Conservation (phyloP, 2,797 vertebrate genomes). For the Halcyon smyrnensis region DNA sequence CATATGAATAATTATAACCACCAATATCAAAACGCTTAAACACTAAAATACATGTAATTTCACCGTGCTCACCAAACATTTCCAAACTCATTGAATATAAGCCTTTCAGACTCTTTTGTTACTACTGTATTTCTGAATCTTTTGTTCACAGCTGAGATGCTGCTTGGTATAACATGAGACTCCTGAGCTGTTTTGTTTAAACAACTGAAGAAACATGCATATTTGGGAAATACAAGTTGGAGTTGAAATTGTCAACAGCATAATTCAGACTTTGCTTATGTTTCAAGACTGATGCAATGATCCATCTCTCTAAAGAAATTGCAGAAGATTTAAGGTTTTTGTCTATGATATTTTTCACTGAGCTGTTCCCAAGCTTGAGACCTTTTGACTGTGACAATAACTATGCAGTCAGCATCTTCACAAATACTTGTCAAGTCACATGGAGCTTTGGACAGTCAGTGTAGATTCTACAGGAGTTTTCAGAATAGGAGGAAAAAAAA, state of each 20-base stretch:
- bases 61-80: not conserved
- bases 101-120: not conserved
- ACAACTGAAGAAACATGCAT: not conserved
- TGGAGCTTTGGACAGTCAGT: not conserved
- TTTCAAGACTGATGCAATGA: not conserved
- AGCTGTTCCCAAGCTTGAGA: not conserved
- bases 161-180: not conserved
- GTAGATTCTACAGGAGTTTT: not conserved
- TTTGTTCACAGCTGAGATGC: not conserved
- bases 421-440: not conserved
- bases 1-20: not conserved
- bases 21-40: not conserved
- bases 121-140: not conserved
- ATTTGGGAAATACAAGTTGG: not conserved
- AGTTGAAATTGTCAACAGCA: not conserved
- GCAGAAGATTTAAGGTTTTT: not conserved
- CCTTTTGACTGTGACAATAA: not conserved
- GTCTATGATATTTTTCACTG: not conserved
- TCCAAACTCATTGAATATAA: not conserved
- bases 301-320: not conserved
- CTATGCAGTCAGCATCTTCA: accelerated
- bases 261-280: not conserved
- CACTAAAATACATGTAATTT: not conserved
- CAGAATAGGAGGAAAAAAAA: not conserved
- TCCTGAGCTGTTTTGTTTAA: not conserved